A percentile compares a stretch with the other conserved stretches of the same genome.
These are phyloP conservation scores for Botia almorhae DNA, from an alignment of 2,797 vertebrate species.

Conservation along the genomic window DNA sequence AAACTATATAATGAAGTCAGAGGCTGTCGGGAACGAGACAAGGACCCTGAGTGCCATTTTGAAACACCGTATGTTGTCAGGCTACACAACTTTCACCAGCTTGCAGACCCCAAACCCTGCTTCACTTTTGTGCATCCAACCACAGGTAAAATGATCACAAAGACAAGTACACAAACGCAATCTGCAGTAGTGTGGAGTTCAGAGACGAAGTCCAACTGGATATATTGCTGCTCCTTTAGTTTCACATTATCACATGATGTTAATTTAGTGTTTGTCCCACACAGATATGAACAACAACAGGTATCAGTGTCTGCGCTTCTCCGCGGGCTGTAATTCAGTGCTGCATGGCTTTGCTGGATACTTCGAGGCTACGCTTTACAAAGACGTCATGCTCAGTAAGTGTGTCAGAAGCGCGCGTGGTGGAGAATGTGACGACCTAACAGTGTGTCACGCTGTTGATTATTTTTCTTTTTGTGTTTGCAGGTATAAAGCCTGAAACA, in stretches of 20 bases:
- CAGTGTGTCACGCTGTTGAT: neutral
- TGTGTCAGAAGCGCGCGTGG: neutral
- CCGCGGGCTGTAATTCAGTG: constrained; percentile 85
- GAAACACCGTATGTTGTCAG: constrained; percentile 93
- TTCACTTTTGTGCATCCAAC: constrained; percentile 90
- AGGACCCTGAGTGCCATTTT: constrained; percentile 91
- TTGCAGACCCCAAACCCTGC: constrained; percentile 87
- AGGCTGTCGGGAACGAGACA: constrained; percentile 90
- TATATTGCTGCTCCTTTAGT: neutral
- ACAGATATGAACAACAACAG: constrained; percentile 91
- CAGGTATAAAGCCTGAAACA: constrained; percentile 92
- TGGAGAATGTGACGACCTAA: neutral
- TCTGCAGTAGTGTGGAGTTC: too few relatives aligned
- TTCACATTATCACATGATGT: neutral
- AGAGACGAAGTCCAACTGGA: neutral
- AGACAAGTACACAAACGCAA: too few relatives aligned
- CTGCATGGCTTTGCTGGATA: constrained; percentile 93
- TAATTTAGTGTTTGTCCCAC: constrained; percentile 21
- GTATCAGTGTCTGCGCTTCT: constrained; percentile 86
- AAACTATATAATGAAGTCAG: constrained; percentile 95
- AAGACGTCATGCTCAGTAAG: constrained; percentile 90
- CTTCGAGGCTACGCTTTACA: constrained; percentile 90
- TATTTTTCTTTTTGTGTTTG: constrained; percentile 18
- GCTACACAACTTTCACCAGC: constrained; percentile 92
- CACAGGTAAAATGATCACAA: constrained; percentile 65